These are phyloP conservation scores for Gryllus bimaculatus DNA, from an alignment of 1,140 invertebrate species.

Conservation along the genomic window DNA sequence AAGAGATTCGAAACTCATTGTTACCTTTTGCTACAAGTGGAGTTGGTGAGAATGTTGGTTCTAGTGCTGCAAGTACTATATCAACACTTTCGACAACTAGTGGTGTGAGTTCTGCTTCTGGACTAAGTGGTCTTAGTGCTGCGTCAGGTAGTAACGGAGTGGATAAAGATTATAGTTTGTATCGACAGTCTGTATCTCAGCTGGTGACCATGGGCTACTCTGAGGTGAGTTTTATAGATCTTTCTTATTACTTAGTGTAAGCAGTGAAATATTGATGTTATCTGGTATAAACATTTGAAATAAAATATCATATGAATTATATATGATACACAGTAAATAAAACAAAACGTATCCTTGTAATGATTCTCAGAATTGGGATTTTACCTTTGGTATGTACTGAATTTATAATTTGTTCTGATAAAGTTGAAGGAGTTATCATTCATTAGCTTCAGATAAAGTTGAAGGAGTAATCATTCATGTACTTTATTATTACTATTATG, in stretches of 20 bases:
- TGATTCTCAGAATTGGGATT: too few relatives aligned
- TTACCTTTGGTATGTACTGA: too few relatives aligned
- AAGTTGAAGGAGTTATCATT: too few relatives aligned
- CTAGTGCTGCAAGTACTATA: slow-evolving; percentile 65
- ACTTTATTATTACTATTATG: too few relatives aligned
- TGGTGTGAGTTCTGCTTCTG: slow-evolving; percentile 52
- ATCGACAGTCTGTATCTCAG: slow-evolving; percentile 47
- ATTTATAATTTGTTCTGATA: too few relatives aligned
- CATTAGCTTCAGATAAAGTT: too few relatives aligned
- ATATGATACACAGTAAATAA: too few relatives aligned
- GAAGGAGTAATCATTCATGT: too few relatives aligned
- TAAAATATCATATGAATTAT: too few relatives aligned
- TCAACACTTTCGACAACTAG: slow-evolving; percentile 55
- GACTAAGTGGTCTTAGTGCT: slow-evolving; percentile 48
- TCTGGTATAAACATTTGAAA: too few relatives aligned
- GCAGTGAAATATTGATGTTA: too few relatives aligned
- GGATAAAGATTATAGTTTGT: slow-evolving; percentile 35
- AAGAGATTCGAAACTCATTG: slow-evolving; percentile 76
- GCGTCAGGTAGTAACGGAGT: slow-evolving; percentile 41
- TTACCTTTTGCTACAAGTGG: slow-evolving; percentile 72
- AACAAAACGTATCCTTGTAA: too few relatives aligned
- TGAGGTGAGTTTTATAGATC: slow-evolving; percentile 42
- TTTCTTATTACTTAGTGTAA: background rate
- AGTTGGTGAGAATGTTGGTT: slow-evolving; percentile 47
- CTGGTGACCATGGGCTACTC: slow-evolving; percentile 53